Percentiles rank a stretch among this genome's conserved stretches.
Conservation (phyloP, 2,888 invertebrate genomes). For the Anarsia innoxiella region DNA sequence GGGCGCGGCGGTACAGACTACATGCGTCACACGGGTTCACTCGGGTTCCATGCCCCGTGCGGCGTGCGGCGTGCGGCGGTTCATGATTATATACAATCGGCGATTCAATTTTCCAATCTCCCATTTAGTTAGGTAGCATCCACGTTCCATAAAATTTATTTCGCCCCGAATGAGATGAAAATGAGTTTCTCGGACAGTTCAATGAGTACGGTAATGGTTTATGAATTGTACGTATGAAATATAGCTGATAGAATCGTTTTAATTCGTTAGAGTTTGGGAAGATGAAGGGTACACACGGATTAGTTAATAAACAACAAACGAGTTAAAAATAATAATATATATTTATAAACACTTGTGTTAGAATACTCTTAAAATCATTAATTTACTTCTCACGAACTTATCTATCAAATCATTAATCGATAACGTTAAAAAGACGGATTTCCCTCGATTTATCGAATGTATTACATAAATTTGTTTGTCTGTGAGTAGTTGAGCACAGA, state of each 20-base stretch:
- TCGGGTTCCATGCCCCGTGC: conserved; percentile 48
- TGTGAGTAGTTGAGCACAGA: neutral
- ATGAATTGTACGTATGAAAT: conserved; percentile 18
- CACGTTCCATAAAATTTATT: conserved; percentile 21
- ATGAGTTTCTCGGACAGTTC: conserved; percentile 2
- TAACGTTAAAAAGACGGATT: conserved; percentile 63
- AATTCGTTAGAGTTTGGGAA: conserved; percentile 34
- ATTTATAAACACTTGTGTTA: conserved; percentile 76
- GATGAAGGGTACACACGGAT: conserved; percentile 49
- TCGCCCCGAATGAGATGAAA: conserved; percentile 21
- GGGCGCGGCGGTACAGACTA: conserved; percentile 30
- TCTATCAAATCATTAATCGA: conserved; percentile 68
- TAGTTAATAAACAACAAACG: conserved; percentile 64
- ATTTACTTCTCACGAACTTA: conserved; percentile 73
- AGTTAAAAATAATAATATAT: conserved; percentile 75
- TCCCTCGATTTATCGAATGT: conserved; percentile 45
- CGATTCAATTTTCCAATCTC: conserved; percentile 9
- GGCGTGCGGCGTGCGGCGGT: conserved; percentile 24
- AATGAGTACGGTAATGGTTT: conserved; percentile 7
- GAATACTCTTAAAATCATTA: conserved; percentile 74
- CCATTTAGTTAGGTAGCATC: conserved; percentile 13
- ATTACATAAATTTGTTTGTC: conserved; percentile 23
- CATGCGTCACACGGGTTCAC: conserved; percentile 25
- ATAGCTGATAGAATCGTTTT: conserved; percentile 70
- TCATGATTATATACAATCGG: conserved; percentile 38